phyloP scores from a whole-genome alignment of 2,797 vertebrate species.

The Leuciscus waleckii region DNA sequence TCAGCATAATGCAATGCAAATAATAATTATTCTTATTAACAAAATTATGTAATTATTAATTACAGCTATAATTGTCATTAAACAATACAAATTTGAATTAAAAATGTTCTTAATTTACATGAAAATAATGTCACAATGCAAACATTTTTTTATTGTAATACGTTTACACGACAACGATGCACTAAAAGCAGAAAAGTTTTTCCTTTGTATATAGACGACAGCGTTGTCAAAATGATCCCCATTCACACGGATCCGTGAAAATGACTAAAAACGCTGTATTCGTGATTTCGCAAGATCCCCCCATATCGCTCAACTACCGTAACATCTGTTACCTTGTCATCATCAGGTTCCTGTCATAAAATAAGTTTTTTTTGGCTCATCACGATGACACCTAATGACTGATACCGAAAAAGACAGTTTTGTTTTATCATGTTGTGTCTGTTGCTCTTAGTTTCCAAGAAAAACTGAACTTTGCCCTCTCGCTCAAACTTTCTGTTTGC shows the following conservation, averaged over 20 bases:
- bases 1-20: neutral
- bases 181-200: too few relatives aligned
- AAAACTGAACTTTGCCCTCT: conserved; percentile 33
- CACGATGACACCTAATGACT: neutral
- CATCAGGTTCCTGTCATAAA: conserved; percentile 32
- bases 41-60: neutral
- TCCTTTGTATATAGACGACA: too few relatives aligned
- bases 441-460: conserved; percentile 21
- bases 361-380: conserved; percentile 7
- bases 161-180: too few relatives aligned
- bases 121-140: neutral
- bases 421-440: conserved; percentile 37
- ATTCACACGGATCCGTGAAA: too few relatives aligned
- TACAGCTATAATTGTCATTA: neutral
- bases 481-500: conserved; percentile 5
- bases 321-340: neutral
- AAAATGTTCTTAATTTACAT: neutral
- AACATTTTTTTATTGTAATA: too few relatives aligned
- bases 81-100: neutral
- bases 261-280: too few relatives aligned
- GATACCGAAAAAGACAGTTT: conserved; percentile 10
- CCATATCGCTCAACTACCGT: neutral
- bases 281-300: neutral
- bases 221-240: too few relatives aligned
- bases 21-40: neutral